These are phyloP conservation scores for Rhagophthalmus giganteus DNA, from an alignment of 2,888 invertebrate genomes.

Conservation along the genomic window DNA sequence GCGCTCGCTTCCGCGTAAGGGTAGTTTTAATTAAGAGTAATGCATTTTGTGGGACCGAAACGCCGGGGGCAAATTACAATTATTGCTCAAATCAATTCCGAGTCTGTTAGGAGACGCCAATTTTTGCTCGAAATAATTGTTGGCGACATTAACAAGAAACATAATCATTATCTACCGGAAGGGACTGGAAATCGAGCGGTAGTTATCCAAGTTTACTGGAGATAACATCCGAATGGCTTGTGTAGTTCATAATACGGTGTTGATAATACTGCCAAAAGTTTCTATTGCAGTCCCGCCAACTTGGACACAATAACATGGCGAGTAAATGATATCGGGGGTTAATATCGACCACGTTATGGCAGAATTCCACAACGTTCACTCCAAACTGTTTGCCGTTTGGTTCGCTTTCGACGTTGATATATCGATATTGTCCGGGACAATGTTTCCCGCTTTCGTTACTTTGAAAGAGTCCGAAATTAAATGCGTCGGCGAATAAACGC, in stretches of 20 bases:
- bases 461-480: too few relatives aligned
- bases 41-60: too few relatives aligned
- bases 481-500: too few relatives aligned
- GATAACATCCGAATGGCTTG: constrained; percentile 21
- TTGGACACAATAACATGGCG: constrained; percentile 19
- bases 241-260: constrained; percentile 21
- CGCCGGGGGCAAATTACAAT: too few relatives aligned
- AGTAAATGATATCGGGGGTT: constrained; percentile 12
- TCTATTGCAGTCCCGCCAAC: constrained; percentile 25
- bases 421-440: constrained; percentile 2
- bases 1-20: too few relatives aligned
- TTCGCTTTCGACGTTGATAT: constrained; percentile 8
- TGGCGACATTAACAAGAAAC: constrained; percentile 1
- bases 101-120: too few relatives aligned
- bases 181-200: constrained; percentile 10
- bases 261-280: constrained; percentile 27
- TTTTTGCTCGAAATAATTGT: neutral
- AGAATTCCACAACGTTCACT: constrained; percentile 1
- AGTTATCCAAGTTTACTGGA: constrained; percentile 21
- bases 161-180: constrained; percentile 5
- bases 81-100: too few relatives aligned
- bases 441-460: too few relatives aligned
- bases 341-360: constrained; percentile 5
- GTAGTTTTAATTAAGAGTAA: too few relatives aligned
- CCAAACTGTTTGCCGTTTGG: constrained; percentile 4